Evolutionary conservation across 1,140 invertebrate species (phyloP), one percentile per base, ranked within the genome.

Genomic region (Ganaspis sp.): DNA sequence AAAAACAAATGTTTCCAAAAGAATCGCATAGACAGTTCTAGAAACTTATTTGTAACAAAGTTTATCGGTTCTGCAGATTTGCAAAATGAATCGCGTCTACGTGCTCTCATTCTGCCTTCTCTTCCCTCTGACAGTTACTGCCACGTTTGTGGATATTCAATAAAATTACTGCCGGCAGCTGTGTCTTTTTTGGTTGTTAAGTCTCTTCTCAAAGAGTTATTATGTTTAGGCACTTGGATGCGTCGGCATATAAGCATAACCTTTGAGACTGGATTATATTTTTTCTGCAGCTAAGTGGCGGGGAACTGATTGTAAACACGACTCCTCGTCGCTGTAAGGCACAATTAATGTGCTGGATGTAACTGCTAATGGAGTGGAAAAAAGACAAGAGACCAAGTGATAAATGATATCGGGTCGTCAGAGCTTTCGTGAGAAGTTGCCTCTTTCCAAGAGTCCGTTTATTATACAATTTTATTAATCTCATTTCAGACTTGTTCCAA

Each of bases 271-370:
- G 72, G 26, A 58, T 74, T 58, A 58, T 58, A 74, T 74, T 74
- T 74, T 74, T 74, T 29, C 17, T 40, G 29, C 53, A 78, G 70
- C 81, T 87, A 87, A 87, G 86, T 88, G 86, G 84, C 83, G 84
- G 81, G 80, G 83, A 87, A 87, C 87, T 90, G 88, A 89, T 89
- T 84, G 87, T 85, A 88, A 89, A 88, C 88, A 90, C 82, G 82
- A 86, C 81, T 85, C 80, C 81, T 84, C 79, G 81, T 73, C 69
- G 82, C 83, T 84, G 78, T 85, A 84, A 85, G 81, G 80, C 77
- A 84, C 85, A 88, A 88, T 85, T 86, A 88, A 89, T 88, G 86
- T 88, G 85, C 84, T 82, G 86, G 83, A 87, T 87, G 83, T 87
- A 87, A 87, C 84, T 82, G 83, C 86, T 88, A 87, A 89, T 88